A percentile compares a stretch with the other conserved stretches of the same genome.
Conservation (phyloP, 2,113 vertebrate genomes). For the Bubo bubo region DNA sequence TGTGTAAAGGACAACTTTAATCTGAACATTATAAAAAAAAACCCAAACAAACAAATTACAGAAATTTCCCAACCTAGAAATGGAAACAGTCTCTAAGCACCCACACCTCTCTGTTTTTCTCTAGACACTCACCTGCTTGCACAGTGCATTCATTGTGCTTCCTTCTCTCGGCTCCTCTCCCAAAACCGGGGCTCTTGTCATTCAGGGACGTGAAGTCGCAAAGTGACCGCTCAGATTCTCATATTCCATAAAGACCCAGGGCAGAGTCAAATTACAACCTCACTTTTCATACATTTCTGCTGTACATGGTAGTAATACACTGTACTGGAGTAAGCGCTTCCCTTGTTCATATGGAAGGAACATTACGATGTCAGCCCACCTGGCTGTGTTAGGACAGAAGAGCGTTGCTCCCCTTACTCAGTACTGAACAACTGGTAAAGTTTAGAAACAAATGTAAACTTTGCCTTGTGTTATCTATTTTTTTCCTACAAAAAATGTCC, state of each 20-base stretch:
- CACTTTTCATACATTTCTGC: background rate
- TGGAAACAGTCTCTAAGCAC: background rate
- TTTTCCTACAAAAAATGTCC: background rate
- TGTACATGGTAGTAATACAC: fast-evolving
- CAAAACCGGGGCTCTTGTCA: fast-evolving
- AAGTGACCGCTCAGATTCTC: background rate
- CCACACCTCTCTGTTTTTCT: background rate
- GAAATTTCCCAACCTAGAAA: background rate
- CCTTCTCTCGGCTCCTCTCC: background rate
- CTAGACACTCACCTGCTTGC: background rate
- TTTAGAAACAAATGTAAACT: background rate
- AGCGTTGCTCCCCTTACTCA: background rate
- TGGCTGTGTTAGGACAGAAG: background rate
- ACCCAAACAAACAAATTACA: background rate
- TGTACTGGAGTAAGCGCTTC: background rate
- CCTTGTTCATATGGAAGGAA: background rate
- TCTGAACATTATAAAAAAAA: fast-evolving
- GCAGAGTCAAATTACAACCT: background rate
- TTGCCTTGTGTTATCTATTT: background rate
- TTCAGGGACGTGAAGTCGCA: background rate
- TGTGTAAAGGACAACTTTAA: background rate
- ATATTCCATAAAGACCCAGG: background rate
- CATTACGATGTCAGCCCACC: fast-evolving
- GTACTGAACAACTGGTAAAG: background rate
- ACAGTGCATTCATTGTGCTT: fast-evolving